These are phyloP conservation scores for Petrocephalus zakoni DNA, from an alignment of 2,113 vertebrate genomes.

Conservation along the genomic window DNA sequence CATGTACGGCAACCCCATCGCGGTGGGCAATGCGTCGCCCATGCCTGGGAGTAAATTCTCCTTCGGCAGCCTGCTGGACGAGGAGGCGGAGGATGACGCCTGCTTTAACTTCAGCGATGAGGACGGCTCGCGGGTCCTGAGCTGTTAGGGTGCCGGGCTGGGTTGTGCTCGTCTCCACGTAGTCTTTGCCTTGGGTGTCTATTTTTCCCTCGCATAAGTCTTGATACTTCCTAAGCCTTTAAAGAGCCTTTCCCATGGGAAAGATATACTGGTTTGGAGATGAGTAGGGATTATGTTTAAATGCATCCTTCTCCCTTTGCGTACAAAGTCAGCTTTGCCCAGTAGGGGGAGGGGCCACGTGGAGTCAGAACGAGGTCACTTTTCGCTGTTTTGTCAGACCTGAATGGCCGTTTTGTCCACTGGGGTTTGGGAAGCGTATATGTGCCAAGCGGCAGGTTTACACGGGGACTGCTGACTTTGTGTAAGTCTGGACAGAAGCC, in stretches of 20 bases:
- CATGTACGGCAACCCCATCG: conserved; percentile 65
- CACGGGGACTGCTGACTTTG: not conserved
- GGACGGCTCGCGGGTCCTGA: conserved; percentile 61
- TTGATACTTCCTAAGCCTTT: not conserved
- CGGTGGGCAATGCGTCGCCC: conserved; percentile 56
- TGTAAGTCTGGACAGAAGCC: not conserved
- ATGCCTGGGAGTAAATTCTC: conserved; percentile 57
- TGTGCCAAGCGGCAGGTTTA: conserved; percentile 8
- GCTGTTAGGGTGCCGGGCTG: conserved; percentile 44
- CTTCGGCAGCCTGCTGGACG: conserved; percentile 63
- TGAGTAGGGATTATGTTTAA: not conserved
- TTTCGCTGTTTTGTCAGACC: not conserved
- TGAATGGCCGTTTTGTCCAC: not conserved
- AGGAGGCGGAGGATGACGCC: conserved; percentile 55
- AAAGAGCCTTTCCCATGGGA: conserved; percentile 11
- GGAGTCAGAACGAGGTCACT: not conserved
- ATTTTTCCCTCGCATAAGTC: not conserved
- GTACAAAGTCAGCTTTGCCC: not conserved
- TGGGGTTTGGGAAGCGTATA: not conserved
- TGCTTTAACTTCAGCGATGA: conserved; percentile 67
- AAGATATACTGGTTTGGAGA: conserved; percentile 1
- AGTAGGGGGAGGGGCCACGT: not conserved
- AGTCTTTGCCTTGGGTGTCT: not conserved
- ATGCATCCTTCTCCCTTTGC: not conserved
- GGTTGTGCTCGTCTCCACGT: not conserved